Base-by-base conservation (phyloP, 2,888 invertebrate genomes). In the Tribolium freemani region DNA sequence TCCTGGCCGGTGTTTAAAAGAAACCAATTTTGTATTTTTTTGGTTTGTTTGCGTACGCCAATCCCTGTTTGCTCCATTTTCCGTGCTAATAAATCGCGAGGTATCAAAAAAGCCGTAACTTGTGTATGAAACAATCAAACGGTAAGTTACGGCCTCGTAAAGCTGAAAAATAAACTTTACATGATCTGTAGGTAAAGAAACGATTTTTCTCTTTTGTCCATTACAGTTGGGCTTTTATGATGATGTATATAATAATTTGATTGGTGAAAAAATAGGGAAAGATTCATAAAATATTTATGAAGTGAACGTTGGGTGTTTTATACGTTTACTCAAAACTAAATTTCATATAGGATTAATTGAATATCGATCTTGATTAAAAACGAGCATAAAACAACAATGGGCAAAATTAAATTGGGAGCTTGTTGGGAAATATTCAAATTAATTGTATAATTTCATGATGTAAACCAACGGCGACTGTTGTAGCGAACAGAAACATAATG, bases 361-460 rank as follows among this genome's bases (percentile, higher is more conserved):
- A 51, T 66, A 66, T 66, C 53, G 50, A 60, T 71, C 60, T 57
- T 57, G 51, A 57, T 71, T 71, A 57, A 71, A 66, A 58, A 64
- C 58, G 71, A 44, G 57, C 53, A 51, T 50, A 60, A 68, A 67
- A 69, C 67, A 67, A 64, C 54, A 53, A 60, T 67, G 66, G 58
- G 26, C 54, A 46, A 44, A 57, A 60, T 54, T 46, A 58, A 71
- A 67, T 67, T 58, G 60, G 11, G 53, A 53, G 67, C 67, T 60
- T 60, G 60, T 71, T 67, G 53, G 60, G 67, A 60, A 54, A 71
- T 71, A 61, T 71, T 67, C 70, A 53, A 56, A 71, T 67, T 66
- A 71, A 71, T 71, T 71, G 67, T 61, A 71, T 71, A 71, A 71
- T 71, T 60, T 54, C 50, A 71, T 71, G 67, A 71, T 56, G 67